Percentiles rank a stretch among this genome's conserved stretches.
phyloP scores from a whole-genome alignment of 2,888 invertebrate genomes.

The Papilio protenor region DNA sequence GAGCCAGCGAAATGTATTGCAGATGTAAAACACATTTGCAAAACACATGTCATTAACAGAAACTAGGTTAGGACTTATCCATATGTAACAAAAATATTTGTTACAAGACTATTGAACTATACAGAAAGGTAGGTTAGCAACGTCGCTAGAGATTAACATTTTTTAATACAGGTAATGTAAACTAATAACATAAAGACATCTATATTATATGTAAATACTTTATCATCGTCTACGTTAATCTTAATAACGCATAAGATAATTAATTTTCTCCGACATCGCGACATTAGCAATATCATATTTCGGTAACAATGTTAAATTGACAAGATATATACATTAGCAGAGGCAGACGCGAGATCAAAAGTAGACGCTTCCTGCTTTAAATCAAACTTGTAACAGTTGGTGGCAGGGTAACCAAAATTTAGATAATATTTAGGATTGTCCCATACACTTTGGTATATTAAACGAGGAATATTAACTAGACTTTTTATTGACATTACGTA shows the following conservation, averaged over 20 bases:
- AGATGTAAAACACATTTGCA: conserved; percentile 35
- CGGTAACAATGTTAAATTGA: conserved; percentile 43
- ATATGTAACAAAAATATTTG: not conserved
- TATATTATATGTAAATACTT: not conserved
- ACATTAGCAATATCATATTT: conserved; percentile 43
- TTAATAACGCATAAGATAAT: conserved; percentile 28
- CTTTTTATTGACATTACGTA: too few relatives aligned
- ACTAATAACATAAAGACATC: not conserved
- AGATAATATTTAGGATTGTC: not conserved
- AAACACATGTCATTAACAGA: conserved; percentile 33
- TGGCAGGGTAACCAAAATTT: conserved; percentile 13
- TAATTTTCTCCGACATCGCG: not conserved
- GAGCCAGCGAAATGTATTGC: conserved; percentile 1
- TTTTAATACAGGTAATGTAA: not conserved
- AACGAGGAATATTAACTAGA: not conserved
- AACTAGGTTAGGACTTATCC: not conserved
- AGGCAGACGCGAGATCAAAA: conserved; percentile 56
- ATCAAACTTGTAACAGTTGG: conserved; percentile 53
- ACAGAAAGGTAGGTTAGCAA: not conserved
- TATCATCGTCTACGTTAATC: conserved; percentile 22
- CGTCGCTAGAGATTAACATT: too few relatives aligned
- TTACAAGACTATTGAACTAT: not conserved
- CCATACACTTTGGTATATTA: not conserved
- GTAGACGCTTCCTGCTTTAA: conserved; percentile 57
- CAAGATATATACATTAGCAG: conserved; percentile 44